Evolutionary conservation across 2,888 invertebrate species (phyloP).

Genomic region (Lasius fuliginosus): DNA sequence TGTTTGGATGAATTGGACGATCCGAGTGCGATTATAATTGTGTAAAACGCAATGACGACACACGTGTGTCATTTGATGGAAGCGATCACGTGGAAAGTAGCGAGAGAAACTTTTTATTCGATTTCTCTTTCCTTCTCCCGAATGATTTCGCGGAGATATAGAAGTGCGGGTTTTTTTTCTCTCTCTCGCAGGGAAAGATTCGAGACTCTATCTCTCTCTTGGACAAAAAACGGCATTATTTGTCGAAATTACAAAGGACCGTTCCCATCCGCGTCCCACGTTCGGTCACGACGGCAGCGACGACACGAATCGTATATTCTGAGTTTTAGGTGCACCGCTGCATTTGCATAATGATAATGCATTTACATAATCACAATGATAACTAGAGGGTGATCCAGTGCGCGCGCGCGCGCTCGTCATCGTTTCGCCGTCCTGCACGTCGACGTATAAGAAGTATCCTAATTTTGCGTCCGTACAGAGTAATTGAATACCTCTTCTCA

Average conservation of each 20-base stretch:
- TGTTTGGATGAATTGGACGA: background rate
- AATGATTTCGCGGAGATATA: background rate
- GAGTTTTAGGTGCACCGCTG: constrained; percentile 62
- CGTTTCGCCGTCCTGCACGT: constrained; percentile 1
- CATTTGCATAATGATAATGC: constrained; percentile 78
- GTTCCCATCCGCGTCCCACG: constrained; percentile 58
- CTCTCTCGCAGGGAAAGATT: background rate
- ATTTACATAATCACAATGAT: constrained; percentile 81
- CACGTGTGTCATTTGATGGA: background rate
- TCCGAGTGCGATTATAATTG: background rate
- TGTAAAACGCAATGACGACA: background rate
- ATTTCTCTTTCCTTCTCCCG: background rate
- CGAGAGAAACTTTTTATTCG: background rate
- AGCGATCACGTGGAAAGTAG: background rate
- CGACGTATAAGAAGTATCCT: constrained; percentile 13
- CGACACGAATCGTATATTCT: constrained; percentile 59
- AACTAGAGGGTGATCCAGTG: constrained; percentile 63
- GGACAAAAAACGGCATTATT: constrained; percentile 48
- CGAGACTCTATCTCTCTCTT: background rate
- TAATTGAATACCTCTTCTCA: background rate
- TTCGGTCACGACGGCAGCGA: constrained; percentile 42
- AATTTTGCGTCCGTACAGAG: background rate
- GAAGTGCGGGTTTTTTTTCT: background rate
- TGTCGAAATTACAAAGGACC: constrained; percentile 60
- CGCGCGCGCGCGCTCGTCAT: constrained; percentile 37